Evolutionary conservation across 2,797 vertebrate species (phyloP).

Genomic region (Microctenopoma steveboyesi): DNA sequence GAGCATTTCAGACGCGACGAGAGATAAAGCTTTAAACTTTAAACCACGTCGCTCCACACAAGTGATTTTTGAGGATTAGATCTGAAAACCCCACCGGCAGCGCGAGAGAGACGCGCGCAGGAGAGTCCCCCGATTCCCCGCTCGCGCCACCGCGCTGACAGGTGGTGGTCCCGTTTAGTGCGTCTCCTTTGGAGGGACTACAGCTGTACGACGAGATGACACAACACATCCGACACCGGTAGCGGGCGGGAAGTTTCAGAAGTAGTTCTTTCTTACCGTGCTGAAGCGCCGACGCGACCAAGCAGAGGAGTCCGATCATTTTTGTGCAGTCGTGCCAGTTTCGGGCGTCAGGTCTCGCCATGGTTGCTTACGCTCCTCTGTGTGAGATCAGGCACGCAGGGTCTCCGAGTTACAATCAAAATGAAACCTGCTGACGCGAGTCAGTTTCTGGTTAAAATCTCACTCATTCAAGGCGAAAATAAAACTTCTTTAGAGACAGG

Average conservation of each 20-base stretch:
- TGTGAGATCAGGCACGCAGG: slow-evolving; percentile 26
- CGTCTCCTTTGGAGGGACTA: slow-evolving; percentile 14
- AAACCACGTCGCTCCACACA: background rate
- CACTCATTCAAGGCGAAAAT: background rate
- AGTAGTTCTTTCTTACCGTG: slow-evolving; percentile 73
- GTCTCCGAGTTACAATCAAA: slow-evolving; percentile 21
- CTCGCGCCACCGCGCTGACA: slow-evolving; percentile 42
- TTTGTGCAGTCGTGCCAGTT: slow-evolving; percentile 49
- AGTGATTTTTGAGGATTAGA: background rate
- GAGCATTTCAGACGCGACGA: background rate
- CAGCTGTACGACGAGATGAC: background rate
- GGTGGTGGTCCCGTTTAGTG: slow-evolving; percentile 36
- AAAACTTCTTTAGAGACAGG: slow-evolving; percentile 59
- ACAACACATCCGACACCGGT: background rate
- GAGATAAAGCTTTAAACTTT: fast-evolving
- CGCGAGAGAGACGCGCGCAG: background rate
- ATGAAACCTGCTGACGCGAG: slow-evolving; percentile 10
- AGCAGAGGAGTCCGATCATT: slow-evolving; percentile 64
- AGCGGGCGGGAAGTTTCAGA: background rate
- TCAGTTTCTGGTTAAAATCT: slow-evolving; percentile 32
- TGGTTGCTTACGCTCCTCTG: slow-evolving; percentile 59
- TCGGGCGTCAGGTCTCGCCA: slow-evolving; percentile 72
- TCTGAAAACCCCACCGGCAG: background rate
- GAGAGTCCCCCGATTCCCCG: slow-evolving; percentile 50
- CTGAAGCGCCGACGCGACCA: slow-evolving; percentile 53